Base-by-base conservation (phyloP, 2,113 vertebrate genomes). In the Coptodon rendalli region DNA sequence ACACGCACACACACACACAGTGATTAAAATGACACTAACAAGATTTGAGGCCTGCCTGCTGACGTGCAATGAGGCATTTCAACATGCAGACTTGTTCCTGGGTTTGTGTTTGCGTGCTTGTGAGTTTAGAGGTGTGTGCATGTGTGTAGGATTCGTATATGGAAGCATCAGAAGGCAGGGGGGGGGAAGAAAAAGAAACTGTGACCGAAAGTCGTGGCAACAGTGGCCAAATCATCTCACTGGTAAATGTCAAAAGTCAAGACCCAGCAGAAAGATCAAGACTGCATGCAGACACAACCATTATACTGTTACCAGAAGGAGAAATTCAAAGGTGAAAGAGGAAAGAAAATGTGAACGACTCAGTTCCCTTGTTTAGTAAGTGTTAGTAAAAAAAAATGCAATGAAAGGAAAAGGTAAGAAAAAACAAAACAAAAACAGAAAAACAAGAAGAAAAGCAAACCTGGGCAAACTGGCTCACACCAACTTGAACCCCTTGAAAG, bases 401-500 rank as follows among this genome's bases (percentile, higher is more conserved):
- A 12, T 50, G 24, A 76, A 52, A 79, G 29, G 17, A 56, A 63
- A 53, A 48, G 53, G 24, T 56, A 63, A 68, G 4, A 68, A 68
- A 68, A 82, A 48, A 56, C 8, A 0, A 43, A 71, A 38, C 4
- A 2, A 4, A 9, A 27, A 66, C 3, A 45, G 3, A 90, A 79
- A 86, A 89, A 79, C 34, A 68, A 38, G 61, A 38, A 86, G 29
- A 40, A 82, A 86, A 89, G 81, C 61, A 93, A 94, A 93, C 80
- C 86, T 63, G 57, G 91, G 93, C 95, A 96, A 96, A 95, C 93
- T 94, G 94, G 94, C 96, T 96, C 95, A 96, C 96, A 96, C 96
- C 96, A 95, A 95, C 95, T 78, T 86, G 80, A 94, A 91, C 83
- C 82, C 83, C 71, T 17, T 31, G 34, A 61, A 89, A 85, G 71